Evolutionary conservation across 2,888 invertebrate species (phyloP), one percentile per base, ranked within the genome.

Genomic region (Automeris io): DNA sequence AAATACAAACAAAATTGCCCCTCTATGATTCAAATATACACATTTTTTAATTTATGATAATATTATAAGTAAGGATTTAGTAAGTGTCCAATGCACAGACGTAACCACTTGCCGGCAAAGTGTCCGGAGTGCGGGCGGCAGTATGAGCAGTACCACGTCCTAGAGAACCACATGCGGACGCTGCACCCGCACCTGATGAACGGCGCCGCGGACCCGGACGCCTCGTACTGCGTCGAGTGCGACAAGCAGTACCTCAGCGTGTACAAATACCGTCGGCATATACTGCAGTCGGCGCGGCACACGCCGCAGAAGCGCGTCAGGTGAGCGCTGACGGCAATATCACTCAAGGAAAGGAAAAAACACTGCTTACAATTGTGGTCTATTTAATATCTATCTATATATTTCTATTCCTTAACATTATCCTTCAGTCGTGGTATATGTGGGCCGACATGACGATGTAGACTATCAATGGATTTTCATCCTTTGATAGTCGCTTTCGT

Each of bases 141-240:
- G 3, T 57, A 50, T 36, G 46, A 45, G 2, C 45, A 40, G 4
- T 40, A 47, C 32, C 40, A 47, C 12, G 45, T 43, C 2, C 23
- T 42, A 0, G 44, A 46, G 21, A 45, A 45, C 8, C 53, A 49
- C 9, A 34, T 48, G 1, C 31, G 32, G 0, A 34, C 37, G 0
- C 24, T 40, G 5, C 54, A 54, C 6, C 49, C 52, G 1, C 33
- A 41, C 3, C 13, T 36, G 1, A 33, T 44, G 4, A 25, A 34
- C 12, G 39, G 36, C 2, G 37, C 34, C 1, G 41, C 38, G 2
- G 34, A 42, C 1, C 45, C 44, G 0, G 54, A 57, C 41, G 37
- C 26, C 43, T 39, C 74, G 60, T 54, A 57, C 42, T 55, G 54
- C 26, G 57, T 57, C 1, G 57, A 57, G 11, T 57, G 57, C 12